These are phyloP conservation scores for Anseranas semipalmata DNA, from an alignment of 2,113 vertebrate genomes.

Conservation along the genomic window DNA sequence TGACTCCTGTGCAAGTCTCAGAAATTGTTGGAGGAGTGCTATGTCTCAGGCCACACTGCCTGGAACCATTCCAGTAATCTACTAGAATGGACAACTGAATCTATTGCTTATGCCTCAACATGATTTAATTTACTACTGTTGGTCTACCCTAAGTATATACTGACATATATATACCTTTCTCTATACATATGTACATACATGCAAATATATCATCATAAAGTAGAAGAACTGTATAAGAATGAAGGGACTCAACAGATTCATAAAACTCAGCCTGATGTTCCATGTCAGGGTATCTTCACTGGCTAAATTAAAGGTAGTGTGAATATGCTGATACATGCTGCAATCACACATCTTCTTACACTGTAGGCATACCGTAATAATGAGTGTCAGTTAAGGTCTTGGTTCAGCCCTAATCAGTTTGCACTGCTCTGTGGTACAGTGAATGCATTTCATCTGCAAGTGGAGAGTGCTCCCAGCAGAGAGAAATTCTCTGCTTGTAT, in stretches of 20 bases:
- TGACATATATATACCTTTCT: not conserved
- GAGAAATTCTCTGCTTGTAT: slow-evolving; percentile 16
- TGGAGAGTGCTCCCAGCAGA: slow-evolving; percentile 30
- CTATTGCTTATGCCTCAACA: not conserved
- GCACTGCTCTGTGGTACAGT: not conserved
- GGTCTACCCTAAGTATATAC: not conserved
- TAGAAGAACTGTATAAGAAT: not conserved
- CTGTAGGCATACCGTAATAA: slow-evolving; percentile 13
- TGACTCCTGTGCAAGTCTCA: not conserved
- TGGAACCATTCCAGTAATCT: not conserved
- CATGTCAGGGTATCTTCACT: not conserved
- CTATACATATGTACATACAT: not conserved
- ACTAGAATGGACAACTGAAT: not conserved
- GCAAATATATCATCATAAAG: not conserved
- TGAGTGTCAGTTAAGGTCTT: slow-evolving; percentile 45
- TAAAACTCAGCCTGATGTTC: not conserved
- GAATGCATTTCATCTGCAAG: slow-evolving; percentile 35
- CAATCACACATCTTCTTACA: slow-evolving; percentile 39
- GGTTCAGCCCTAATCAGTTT: slow-evolving; percentile 57
- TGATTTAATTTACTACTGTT: not conserved
- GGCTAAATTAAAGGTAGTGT: slow-evolving; percentile 13
- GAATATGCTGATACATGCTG: slow-evolving; percentile 33
- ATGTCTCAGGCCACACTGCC: not conserved
- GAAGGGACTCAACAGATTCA: not conserved
- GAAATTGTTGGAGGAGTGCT: not conserved